Percentiles rank a stretch among this genome's conserved stretches.
Evolutionary conservation across 2,797 vertebrate genomes (phyloP).

Genomic region (Hydrocynus forskahlii): DNA sequence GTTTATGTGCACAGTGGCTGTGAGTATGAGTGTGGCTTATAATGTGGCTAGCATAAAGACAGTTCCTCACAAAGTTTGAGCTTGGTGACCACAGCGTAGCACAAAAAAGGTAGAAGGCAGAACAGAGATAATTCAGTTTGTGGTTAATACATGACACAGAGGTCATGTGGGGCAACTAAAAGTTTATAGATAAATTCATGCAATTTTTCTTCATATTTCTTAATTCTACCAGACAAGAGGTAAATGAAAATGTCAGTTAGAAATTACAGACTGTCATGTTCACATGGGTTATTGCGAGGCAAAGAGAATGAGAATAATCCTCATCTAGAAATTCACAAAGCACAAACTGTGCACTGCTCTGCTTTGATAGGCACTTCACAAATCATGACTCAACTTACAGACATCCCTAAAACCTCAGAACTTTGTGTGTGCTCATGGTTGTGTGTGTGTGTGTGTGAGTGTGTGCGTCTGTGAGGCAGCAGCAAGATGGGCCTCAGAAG

Average conservation of each 20-base stretch:
- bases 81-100: not conserved
- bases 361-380: constrained; percentile 82
- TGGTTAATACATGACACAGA: constrained; percentile 13
- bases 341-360: constrained; percentile 54
- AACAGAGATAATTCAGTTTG: constrained; percentile 9
- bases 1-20: constrained; percentile 3
- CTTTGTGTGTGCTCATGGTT: not conserved
- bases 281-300: constrained; percentile 9
- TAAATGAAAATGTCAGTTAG: constrained; percentile 16
- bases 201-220: not conserved
- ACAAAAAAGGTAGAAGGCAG: not conserved
- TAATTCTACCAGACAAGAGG: constrained; percentile 11
- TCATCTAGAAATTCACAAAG: constrained; percentile 77
- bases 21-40: constrained; percentile 34
- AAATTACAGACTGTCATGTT: not conserved
- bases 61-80: not conserved
- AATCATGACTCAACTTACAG: constrained; percentile 71
- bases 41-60: not conserved
- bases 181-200: not conserved
- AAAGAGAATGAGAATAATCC: constrained; percentile 52
- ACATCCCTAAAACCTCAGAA: constrained; percentile 21
- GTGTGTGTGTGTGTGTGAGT: constrained; percentile 5
- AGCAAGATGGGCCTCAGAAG: constrained; percentile 32
- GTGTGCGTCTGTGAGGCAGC: constrained; percentile 5
- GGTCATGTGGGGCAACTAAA: not conserved